Conservation (phyloP, 2,888 invertebrate genomes). For the Callosobruchus maculatus region DNA sequence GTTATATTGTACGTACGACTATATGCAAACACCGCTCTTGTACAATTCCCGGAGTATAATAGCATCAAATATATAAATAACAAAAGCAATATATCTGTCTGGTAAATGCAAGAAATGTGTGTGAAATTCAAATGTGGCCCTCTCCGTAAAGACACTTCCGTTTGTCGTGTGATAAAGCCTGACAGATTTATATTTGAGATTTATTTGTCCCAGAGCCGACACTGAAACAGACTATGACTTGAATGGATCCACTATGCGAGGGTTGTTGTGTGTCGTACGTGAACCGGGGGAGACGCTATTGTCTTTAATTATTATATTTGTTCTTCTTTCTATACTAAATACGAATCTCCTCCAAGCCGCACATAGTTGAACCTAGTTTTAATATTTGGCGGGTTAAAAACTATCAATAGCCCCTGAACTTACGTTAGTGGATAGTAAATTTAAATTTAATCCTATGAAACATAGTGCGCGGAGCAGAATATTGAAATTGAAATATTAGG, state of each 20-base stretch:
- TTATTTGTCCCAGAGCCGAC: slow-evolving; percentile 12
- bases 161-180: slow-evolving; percentile 22
- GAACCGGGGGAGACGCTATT: neutral
- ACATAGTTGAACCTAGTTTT: too few relatives aligned
- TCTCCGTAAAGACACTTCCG: slow-evolving; percentile 26
- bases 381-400: too few relatives aligned
- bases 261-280: neutral
- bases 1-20: too few relatives aligned
- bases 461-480: too few relatives aligned
- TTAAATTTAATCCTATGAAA: too few relatives aligned
- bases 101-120: slow-evolving; percentile 24
- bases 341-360: too few relatives aligned
- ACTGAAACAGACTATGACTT: slow-evolving; percentile 2
- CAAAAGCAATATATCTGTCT: slow-evolving; percentile 21
- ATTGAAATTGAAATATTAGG: too few relatives aligned
- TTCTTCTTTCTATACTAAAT: neutral
- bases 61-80: neutral
- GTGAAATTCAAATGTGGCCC: slow-evolving; percentile 28
- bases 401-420: too few relatives aligned
- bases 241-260: neutral
- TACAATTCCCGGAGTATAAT: neutral
- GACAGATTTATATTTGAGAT: slow-evolving; percentile 23
- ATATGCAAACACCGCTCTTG: neutral
- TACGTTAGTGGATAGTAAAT: too few relatives aligned
- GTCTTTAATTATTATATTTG: neutral